A percentile compares a stretch with the other conserved stretches of the same genome.
Evolutionary conservation across 2,888 invertebrate species (phyloP).

Genomic region (Dicranocentrus wangi): DNA sequence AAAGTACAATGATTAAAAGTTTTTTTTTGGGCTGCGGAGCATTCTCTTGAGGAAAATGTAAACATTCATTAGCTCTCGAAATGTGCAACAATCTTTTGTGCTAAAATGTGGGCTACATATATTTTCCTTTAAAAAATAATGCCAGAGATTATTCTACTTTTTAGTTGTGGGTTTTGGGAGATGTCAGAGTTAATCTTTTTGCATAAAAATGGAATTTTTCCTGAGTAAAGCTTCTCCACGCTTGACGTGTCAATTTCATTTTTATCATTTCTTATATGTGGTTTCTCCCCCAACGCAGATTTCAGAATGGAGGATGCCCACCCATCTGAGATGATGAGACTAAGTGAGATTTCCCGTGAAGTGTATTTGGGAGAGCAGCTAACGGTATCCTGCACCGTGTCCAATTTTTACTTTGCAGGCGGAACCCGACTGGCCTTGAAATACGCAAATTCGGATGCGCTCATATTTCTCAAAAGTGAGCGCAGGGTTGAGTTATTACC

Average conservation of each 20-base stretch:
- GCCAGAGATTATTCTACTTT: too few species aligned
- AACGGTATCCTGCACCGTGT: conserved; percentile 59
- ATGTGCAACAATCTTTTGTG: too few species aligned
- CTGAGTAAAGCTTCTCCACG: too few species aligned
- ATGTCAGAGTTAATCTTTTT: neutral
- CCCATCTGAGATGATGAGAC: conserved; percentile 59
- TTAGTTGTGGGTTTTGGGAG: too few species aligned
- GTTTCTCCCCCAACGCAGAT: conserved; percentile 29
- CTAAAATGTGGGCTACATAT: too few species aligned
- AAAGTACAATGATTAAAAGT: neutral
- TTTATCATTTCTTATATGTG: too few species aligned
- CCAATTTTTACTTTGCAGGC: conserved; percentile 60
- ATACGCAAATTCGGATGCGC: conserved; percentile 39
- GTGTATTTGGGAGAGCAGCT: conserved; percentile 60
- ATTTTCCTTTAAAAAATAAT: too few species aligned
- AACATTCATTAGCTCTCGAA: too few species aligned
- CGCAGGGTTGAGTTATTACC: neutral
- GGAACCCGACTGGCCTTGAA: conserved; percentile 62
- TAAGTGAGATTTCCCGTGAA: conserved; percentile 31
- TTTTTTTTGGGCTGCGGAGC: too few species aligned
- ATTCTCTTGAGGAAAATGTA: too few species aligned
- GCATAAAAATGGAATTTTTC: neutral
- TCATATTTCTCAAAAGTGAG: conserved; percentile 56
- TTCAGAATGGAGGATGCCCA: conserved; percentile 47
- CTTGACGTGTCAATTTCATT: too few species aligned